A percentile compares a stretch with the other conserved stretches of the same genome.
Evolutionary conservation across 1,140 invertebrate species (phyloP).

Genomic region (Scaptomyza pallida): DNA sequence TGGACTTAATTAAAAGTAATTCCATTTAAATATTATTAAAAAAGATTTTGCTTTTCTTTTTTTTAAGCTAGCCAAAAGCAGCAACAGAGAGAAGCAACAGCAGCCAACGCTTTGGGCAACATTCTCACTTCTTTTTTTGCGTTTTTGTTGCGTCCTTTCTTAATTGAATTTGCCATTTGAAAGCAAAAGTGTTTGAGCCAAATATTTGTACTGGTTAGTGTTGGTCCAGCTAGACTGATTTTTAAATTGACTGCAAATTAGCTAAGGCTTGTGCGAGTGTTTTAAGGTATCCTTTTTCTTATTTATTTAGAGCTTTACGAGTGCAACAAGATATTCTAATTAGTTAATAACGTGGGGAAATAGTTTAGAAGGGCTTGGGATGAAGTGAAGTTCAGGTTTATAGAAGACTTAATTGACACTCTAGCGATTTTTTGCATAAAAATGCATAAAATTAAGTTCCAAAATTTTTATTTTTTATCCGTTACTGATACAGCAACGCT

Average conservation of each 20-base stretch:
- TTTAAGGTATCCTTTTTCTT: not conserved
- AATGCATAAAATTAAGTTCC: too few relatives aligned
- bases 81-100: not conserved
- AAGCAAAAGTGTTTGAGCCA: slow-evolving; percentile 43
- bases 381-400: too few relatives aligned
- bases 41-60: too few relatives aligned
- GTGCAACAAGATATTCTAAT: slow-evolving; percentile 6
- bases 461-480: too few relatives aligned
- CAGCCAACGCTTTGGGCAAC: slow-evolving; percentile 54
- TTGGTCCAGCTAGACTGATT: slow-evolving; percentile 3
- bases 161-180: slow-evolving; percentile 47
- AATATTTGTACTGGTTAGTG: slow-evolving; percentile 27
- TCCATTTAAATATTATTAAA: slow-evolving; percentile 76
- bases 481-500: too few relatives aligned
- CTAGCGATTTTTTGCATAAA: too few relatives aligned
- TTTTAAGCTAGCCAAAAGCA: slow-evolving; percentile 28
- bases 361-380: not conserved
- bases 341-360: slow-evolving; percentile 9
- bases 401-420: too few relatives aligned
- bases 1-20: slow-evolving; percentile 80
- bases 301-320: not conserved
- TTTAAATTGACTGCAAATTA: slow-evolving; percentile 47
- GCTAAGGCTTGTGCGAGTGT: slow-evolving; percentile 2
- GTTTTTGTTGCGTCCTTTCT: slow-evolving; percentile 5
- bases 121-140: slow-evolving; percentile 39